Evolutionary conservation across 2,113 vertebrate genomes (phyloP), one percentile per base, ranked within the genome.

Genomic region (Leucosticte australis): DNA sequence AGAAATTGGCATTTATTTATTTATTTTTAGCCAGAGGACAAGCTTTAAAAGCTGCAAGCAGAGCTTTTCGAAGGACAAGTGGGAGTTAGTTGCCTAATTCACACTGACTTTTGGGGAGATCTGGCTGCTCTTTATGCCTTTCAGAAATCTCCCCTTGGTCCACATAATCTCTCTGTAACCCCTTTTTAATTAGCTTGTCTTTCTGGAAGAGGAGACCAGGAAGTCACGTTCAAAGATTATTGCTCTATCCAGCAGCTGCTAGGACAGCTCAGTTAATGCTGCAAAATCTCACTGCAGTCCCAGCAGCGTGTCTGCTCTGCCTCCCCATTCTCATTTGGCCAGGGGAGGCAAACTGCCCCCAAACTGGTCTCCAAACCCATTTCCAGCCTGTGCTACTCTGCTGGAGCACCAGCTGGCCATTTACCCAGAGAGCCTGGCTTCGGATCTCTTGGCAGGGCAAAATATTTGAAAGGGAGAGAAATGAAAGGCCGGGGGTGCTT

Each of bases 131-230:
- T 78, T 83, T 37, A 30, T 83, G 80, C 65, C 64, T 93, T 89
- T 79, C 76, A 62, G 90, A 87, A 94, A 69, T 94, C 60, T 89
- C 86, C 83, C 90, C 79, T 69, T 78, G 83, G 85, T 87, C 92
- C 87, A 13, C 33, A 26, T 96, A 93, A 96, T 96, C 92, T 93
- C 80, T 84, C 80, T 41, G 39, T 95, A 95, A 94, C 88, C 83
- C 88, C 80, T 60, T 96, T 96, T 96, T 96, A 93, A 97, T 97
- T 96, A 96, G 83, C 68, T 90, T 12, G 49, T 95, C 76, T 95
- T 95, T 71, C 92, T 89, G 88, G 90, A 86, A 78, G 93, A 64
- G 35, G 79, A 86, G 44, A 87, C 88, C 85, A 82, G 81, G 80
- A 89, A 95, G 53, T 81, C 76, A 60, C 64, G 69, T 92, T 97